Conservation (phyloP, 2,888 invertebrate species). For the Campopleginae sp. region DNA sequence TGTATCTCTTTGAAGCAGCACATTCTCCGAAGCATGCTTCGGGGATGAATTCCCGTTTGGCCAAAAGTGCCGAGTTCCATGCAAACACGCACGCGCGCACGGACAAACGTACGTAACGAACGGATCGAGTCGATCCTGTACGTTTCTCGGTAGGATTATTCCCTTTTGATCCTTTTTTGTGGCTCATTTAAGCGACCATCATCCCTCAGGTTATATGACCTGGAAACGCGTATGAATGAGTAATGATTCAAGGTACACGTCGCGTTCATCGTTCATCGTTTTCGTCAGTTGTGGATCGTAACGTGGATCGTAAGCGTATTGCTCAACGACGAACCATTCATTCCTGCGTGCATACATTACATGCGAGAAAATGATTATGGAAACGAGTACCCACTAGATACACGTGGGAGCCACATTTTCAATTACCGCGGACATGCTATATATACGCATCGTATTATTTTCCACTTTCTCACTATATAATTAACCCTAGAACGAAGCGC, state of each 20-base stretch:
- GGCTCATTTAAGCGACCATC: constrained; percentile 21
- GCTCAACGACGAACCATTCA: neutral
- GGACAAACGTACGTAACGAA: constrained; percentile 30
- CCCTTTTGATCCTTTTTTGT: constrained; percentile 27
- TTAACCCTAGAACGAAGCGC: too few relatives aligned
- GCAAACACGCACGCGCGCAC: constrained; percentile 21
- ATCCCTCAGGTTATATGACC: neutral
- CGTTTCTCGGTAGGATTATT: constrained; percentile 6
- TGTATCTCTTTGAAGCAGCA: neutral
- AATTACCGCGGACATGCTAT: neutral
- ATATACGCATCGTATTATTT: neutral
- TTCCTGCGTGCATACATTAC: neutral
- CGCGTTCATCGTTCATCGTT: neutral
- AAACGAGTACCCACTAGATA: constrained; percentile 46
- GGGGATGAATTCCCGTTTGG: constrained; percentile 26
- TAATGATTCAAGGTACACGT: constrained; percentile 49
- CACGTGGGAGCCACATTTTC: constrained; percentile 66
- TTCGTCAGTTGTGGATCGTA: neutral
- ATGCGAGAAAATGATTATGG: constrained; percentile 61
- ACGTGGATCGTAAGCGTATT: too few relatives aligned
- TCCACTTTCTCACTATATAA: neutral
- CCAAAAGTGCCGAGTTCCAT: neutral
- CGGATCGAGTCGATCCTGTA: constrained; percentile 24
- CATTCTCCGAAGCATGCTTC: neutral
- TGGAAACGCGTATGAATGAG: constrained; percentile 51